Percentiles rank a stretch among this genome's conserved stretches.
Conservation (phyloP, 2,797 vertebrate species). For the Cynopterus sphinx region DNA sequence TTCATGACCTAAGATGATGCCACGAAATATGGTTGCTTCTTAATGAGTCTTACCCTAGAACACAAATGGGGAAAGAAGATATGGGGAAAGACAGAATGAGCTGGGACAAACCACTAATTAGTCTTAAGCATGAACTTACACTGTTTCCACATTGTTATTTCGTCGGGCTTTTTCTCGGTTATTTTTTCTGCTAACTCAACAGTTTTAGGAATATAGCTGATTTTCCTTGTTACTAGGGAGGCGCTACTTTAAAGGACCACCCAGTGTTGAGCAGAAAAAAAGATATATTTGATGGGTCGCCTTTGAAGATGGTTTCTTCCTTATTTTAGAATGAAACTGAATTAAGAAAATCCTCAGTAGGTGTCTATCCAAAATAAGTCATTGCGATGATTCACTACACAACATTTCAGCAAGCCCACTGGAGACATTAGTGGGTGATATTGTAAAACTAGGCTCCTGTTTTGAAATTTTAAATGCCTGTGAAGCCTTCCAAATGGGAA, state of each 20-base stretch:
- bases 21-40: neutral
- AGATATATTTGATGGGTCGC: neutral
- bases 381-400: neutral
- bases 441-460: neutral
- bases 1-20: neutral
- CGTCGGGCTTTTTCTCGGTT: neutral
- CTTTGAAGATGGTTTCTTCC: constrained; percentile 24
- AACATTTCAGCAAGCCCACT: neutral
- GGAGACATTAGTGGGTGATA: neutral
- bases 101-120: neutral
- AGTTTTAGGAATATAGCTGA: neutral
- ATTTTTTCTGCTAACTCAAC: constrained; percentile 23
- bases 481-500: constrained; percentile 3
- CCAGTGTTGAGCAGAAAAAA: constrained; percentile 6
- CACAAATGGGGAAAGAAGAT: neutral
- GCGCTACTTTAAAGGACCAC: constrained; percentile 9
- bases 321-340: constrained; percentile 19
- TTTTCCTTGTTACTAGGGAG: constrained; percentile 35
- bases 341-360: constrained; percentile 6
- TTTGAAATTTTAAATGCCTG: neutral
- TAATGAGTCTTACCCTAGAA: neutral
- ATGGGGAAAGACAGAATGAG: neutral
- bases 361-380: constrained; percentile 33
- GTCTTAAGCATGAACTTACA: neutral
- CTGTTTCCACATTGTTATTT: neutral